Evolutionary conservation across 1,140 invertebrate genomes (phyloP).

Genomic region (Bombus huntii): DNA sequence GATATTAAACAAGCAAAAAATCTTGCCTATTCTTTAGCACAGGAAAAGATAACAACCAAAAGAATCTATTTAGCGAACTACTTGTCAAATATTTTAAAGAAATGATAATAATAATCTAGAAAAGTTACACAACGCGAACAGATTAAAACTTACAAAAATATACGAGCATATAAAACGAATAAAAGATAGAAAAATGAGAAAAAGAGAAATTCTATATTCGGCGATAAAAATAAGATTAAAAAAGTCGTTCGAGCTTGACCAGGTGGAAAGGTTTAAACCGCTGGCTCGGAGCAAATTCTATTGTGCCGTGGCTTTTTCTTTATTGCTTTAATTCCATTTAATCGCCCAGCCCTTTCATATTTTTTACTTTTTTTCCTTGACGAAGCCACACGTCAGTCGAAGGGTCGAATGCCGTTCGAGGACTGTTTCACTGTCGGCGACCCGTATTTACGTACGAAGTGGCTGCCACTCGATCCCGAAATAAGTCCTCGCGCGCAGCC

Average conservation of each 20-base stretch:
- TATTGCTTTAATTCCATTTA: conserved; percentile 25
- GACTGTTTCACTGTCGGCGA: conserved; percentile 45
- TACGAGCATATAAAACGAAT: neutral
- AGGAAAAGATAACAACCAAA: neutral
- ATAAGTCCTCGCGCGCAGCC: conserved; percentile 43
- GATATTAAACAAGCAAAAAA: neutral
- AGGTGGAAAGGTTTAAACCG: conserved; percentile 10
- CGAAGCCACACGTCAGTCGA: conserved; percentile 7
- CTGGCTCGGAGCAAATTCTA: neutral
- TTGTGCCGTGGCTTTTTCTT: conserved; percentile 2
- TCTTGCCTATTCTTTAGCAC: neutral
- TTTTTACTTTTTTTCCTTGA: neutral
- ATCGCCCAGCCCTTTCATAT: conserved; percentile 16
- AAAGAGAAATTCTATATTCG: neutral
- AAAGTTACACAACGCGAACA: too few species aligned
- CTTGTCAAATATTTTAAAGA: too few species aligned
- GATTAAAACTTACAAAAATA: neutral
- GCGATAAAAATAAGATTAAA: neutral
- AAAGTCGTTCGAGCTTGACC: neutral
- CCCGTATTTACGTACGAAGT: conserved; percentile 51
- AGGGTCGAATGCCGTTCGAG: conserved; percentile 28
- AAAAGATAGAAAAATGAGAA: neutral
- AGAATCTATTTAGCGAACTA: too few species aligned
- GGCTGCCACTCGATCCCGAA: conserved; percentile 61
- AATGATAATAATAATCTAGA: too few species aligned